These are phyloP conservation scores for Trichogramma evanescens DNA, from an alignment of 2,888 invertebrate species.

Conservation along the genomic window DNA sequence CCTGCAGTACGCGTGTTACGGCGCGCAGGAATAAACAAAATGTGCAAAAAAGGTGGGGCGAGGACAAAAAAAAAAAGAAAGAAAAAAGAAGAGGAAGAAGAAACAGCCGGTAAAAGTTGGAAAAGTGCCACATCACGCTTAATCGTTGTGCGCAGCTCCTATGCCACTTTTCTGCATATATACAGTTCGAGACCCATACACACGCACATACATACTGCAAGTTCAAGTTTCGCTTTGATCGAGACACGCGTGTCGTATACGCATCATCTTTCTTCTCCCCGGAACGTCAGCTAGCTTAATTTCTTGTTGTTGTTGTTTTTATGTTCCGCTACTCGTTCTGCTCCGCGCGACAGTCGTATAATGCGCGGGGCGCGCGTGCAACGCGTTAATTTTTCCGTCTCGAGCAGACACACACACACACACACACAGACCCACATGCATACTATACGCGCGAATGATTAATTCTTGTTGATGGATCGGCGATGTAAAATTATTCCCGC, in stretches of 20 bases:
- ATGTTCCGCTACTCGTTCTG: neutral
- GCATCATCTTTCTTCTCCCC: neutral
- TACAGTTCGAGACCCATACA: too few species aligned
- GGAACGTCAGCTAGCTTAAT: neutral
- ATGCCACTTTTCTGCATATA: too few species aligned
- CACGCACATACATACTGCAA: too few species aligned
- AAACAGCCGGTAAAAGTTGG: conserved; percentile 16
- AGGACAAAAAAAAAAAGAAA: neutral
- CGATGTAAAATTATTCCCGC: conserved; percentile 2
- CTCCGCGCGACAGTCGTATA: too few species aligned
- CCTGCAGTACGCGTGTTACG: too few species aligned
- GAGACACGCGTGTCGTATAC: neutral
- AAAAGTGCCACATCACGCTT: conserved; percentile 24
- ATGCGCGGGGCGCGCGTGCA: too few species aligned
- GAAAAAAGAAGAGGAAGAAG: too few species aligned
- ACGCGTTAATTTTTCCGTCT: too few species aligned
- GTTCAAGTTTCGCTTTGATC: conserved; percentile 13
- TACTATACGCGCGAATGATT: neutral
- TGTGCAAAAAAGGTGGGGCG: neutral
- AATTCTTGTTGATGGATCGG: conserved; percentile 13
- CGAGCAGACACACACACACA: too few species aligned
- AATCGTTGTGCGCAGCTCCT: conserved; percentile 13
- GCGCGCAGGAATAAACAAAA: too few species aligned
- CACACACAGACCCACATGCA: too few species aligned
- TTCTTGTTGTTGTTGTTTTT: neutral